Conservation (phyloP, 2,888 invertebrate genomes). For the Caradrina kadenii region DNA sequence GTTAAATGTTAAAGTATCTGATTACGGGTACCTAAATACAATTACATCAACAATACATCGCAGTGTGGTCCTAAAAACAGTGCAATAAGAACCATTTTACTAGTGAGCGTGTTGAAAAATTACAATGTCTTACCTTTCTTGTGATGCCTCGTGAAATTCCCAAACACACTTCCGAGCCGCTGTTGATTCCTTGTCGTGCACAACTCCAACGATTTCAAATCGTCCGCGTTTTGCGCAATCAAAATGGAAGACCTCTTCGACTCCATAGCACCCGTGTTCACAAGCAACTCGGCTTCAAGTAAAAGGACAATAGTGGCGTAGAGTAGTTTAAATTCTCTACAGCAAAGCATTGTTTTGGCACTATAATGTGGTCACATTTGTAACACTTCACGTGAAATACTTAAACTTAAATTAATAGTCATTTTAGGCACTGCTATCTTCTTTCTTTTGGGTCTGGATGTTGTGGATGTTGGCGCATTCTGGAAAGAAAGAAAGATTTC, state of each 20-base stretch:
- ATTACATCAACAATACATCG: too few species aligned
- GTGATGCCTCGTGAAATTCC: conserved; percentile 87
- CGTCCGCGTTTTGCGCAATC: conserved; percentile 83
- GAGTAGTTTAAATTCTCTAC: conserved; percentile 87
- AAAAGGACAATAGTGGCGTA: conserved; percentile 85
- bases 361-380: conserved; percentile 83
- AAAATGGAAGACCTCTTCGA: conserved; percentile 85
- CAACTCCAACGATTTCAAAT: conserved; percentile 83
- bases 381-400: conserved; percentile 71
- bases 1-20: too few species aligned
- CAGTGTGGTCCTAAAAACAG: too few species aligned
- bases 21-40: too few species aligned
- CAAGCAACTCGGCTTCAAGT: conserved; percentile 84
- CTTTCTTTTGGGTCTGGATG: conserved; percentile 53
- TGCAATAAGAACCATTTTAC: too few species aligned
- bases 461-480: conserved; percentile 71
- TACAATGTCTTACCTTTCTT: conserved; percentile 80
- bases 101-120: background rate
- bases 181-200: conserved; percentile 86
- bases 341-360: conserved; percentile 90
- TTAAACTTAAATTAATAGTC: conserved; percentile 89
- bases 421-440: conserved; percentile 80
- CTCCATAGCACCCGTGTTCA: conserved; percentile 86
- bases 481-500: conserved; percentile 71
- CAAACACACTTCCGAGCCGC: conserved; percentile 86